A percentile compares a stretch with the other conserved stretches of the same genome.
Conservation (phyloP, 2,797 vertebrate genomes). For the Bradypodion pumilum region DNA sequence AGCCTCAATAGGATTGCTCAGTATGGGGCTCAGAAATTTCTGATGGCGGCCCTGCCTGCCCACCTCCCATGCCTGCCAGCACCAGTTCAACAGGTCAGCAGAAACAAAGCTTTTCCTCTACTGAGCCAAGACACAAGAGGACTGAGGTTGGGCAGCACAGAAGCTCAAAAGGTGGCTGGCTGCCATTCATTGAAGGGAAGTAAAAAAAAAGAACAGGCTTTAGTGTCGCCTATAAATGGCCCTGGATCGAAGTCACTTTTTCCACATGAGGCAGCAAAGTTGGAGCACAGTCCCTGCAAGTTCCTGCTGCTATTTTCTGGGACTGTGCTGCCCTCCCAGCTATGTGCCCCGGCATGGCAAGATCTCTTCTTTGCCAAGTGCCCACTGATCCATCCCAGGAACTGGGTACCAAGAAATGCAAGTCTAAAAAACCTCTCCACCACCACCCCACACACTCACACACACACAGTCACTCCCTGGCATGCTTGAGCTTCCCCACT, state of each 20-base stretch:
- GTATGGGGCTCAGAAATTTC: too few species aligned
- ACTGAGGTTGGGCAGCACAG: constrained; percentile 9
- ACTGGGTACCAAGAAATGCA: background rate
- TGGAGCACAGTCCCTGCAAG: constrained; percentile 17
- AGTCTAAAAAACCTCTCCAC: background rate
- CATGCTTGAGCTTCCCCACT: constrained; percentile 46
- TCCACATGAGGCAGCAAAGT: constrained; percentile 44
- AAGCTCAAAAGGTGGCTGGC: constrained; percentile 46
- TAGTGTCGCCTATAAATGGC: constrained; percentile 71
- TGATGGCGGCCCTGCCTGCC: constrained; percentile 28
- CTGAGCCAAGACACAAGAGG: background rate
- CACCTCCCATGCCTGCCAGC: constrained; percentile 26
- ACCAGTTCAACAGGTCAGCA: constrained; percentile 33
- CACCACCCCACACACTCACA: background rate
- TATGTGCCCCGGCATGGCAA: constrained; percentile 17
- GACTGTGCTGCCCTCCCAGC: background rate
- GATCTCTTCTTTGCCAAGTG: background rate
- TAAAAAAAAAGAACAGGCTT: constrained; percentile 43
- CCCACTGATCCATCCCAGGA: constrained; percentile 2
- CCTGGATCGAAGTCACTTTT: constrained; percentile 38
- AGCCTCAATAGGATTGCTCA: too few species aligned
- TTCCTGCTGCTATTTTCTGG: constrained; percentile 17
- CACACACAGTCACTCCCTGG: background rate
- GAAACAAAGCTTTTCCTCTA: constrained; percentile 2
- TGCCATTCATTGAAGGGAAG: constrained; percentile 46